A percentile compares a stretch with the other conserved stretches of the same genome.
phyloP scores from a whole-genome alignment of 2,888 invertebrate species.

The Noctua janthina region DNA sequence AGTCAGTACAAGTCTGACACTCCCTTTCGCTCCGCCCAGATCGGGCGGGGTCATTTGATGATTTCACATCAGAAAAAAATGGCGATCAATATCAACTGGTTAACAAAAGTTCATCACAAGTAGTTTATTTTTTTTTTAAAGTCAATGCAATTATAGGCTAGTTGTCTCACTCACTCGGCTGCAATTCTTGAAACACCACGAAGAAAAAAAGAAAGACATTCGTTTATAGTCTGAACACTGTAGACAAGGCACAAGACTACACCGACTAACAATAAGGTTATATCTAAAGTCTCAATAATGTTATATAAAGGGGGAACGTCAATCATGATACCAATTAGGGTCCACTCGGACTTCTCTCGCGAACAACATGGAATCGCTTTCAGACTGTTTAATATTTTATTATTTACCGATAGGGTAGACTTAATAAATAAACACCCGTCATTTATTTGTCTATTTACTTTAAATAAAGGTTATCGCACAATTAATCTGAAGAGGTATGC shows the following conservation, averaged over 20 bases:
- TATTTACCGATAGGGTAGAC: slow-evolving; percentile 27
- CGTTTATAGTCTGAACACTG: background rate
- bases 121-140: too few species aligned
- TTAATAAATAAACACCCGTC: background rate
- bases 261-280: background rate
- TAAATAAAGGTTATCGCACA: background rate
- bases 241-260: background rate
- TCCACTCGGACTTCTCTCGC: background rate
- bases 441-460: background rate
- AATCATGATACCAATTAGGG: slow-evolving; percentile 33
- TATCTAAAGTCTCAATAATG: background rate
- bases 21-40: too few species aligned
- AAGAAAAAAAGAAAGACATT: too few species aligned
- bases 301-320: slow-evolving; percentile 22
- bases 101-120: too few species aligned
- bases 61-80: too few species aligned
- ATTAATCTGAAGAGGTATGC: too few species aligned
- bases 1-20: too few species aligned
- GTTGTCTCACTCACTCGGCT: too few species aligned
- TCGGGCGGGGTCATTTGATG: too few species aligned
- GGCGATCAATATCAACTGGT: too few species aligned
- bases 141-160: too few species aligned
- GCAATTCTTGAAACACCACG: too few species aligned
- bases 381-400: slow-evolving; percentile 44
- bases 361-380: slow-evolving; percentile 44